Conservation (phyloP, 2,797 vertebrate genomes). For the Danio tinwini region DNA sequence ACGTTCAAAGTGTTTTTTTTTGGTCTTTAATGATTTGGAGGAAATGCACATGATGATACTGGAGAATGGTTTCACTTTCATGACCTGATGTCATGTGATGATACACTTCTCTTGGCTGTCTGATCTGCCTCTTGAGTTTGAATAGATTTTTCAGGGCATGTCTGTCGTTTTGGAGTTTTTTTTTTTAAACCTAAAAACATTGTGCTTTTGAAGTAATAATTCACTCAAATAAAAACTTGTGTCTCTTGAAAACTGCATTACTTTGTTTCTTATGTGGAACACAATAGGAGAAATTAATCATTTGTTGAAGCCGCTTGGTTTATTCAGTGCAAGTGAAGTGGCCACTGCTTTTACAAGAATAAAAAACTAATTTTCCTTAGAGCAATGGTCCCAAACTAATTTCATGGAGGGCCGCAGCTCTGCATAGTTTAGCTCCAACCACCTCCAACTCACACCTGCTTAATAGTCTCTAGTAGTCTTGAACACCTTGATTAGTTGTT, state of each 20-base stretch:
- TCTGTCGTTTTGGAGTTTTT: background rate
- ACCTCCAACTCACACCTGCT: too few species aligned
- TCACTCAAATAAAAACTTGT: background rate
- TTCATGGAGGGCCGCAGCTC: too few species aligned
- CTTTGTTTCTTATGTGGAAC: background rate
- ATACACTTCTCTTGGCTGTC: constrained; percentile 65
- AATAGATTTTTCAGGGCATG: background rate
- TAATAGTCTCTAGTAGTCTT: too few species aligned
- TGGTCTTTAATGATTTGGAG: background rate
- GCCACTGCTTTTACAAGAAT: background rate
- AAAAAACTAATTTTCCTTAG: background rate
- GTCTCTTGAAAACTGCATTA: background rate
- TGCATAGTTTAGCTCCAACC: too few species aligned
- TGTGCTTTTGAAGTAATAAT: background rate
- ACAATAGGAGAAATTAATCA: background rate
- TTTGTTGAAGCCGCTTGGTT: background rate
- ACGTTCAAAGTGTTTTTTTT: background rate
- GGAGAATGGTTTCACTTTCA: constrained; percentile 61
- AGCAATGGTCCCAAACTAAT: too few species aligned
- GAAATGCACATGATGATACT: constrained; percentile 57
- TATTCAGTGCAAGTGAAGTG: background rate
- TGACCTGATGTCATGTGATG: constrained; percentile 65
- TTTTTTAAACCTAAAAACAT: background rate
- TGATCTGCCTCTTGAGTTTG: constrained; percentile 54
- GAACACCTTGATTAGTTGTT: too few species aligned